A percentile compares a stretch with the other conserved stretches of the same genome.
phyloP scores from a whole-genome alignment of 2,113 vertebrate genomes.

The Cryptotis parvus region DNA sequence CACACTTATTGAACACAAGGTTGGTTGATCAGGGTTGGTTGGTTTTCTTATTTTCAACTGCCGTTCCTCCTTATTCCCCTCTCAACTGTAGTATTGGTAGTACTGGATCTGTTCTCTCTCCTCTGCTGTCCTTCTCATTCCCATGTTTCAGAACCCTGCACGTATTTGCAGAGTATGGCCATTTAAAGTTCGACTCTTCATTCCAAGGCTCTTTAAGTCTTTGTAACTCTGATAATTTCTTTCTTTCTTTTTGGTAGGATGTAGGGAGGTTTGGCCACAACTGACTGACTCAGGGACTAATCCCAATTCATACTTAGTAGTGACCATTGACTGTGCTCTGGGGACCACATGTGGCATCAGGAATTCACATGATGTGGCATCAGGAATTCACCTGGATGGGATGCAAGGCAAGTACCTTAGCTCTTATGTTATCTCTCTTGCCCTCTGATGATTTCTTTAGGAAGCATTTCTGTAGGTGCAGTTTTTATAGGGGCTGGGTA shows the following conservation, averaged over 20 bases:
- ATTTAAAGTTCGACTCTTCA: not conserved
- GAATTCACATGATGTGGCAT: too few relatives aligned
- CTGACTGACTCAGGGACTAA: too few relatives aligned
- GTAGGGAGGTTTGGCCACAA: too few relatives aligned
- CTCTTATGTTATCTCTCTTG: too few relatives aligned
- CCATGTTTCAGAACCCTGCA: not conserved
- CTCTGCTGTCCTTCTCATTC: not conserved
- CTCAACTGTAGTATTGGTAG: not conserved
- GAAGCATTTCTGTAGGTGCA: constrained; percentile 17
- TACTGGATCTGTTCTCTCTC: not conserved
- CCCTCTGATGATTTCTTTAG: constrained; percentile 36
- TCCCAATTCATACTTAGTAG: too few relatives aligned
- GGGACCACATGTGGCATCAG: too few relatives aligned
- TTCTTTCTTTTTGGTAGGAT: too few relatives aligned
- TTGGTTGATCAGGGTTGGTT: constrained; percentile 12
- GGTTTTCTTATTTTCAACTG: constrained; percentile 27
- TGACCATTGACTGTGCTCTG: too few relatives aligned
- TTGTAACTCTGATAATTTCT: constrained; percentile 8
- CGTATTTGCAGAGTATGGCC: not conserved
- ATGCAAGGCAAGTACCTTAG: too few relatives aligned
- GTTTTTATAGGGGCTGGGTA: not conserved
- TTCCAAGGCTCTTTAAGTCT: constrained; percentile 15
- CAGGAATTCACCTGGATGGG: too few relatives aligned
- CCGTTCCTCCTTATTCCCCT: constrained; percentile 39
- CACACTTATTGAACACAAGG: not conserved